phyloP scores from a whole-genome alignment of 2,113 vertebrate species.

The Pica pica region DNA sequence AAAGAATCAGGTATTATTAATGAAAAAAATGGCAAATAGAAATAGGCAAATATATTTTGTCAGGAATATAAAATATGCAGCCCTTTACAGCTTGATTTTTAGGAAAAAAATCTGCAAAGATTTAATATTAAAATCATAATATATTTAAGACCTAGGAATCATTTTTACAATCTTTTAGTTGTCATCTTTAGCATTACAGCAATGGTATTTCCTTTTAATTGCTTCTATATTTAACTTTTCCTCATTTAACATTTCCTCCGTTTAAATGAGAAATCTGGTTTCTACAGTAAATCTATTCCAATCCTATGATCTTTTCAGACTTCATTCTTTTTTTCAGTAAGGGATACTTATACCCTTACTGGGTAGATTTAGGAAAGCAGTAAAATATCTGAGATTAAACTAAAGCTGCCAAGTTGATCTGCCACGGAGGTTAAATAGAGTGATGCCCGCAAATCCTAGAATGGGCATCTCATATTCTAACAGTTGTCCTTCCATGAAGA shows the following conservation, averaged over 20 bases:
- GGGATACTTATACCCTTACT: neutral
- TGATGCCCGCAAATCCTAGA: neutral
- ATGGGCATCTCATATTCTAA: neutral
- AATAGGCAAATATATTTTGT: neutral
- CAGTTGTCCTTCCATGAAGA: neutral
- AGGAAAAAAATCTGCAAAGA: neutral
- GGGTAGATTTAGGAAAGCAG: neutral
- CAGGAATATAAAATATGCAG: neutral
- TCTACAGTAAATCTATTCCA: neutral
- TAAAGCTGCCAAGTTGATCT: neutral
- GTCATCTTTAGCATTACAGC: neutral
- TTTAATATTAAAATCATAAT: neutral
- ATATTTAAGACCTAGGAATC: neutral
- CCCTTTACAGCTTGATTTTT: neutral
- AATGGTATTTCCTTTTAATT: neutral
- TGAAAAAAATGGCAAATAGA: neutral
- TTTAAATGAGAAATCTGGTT: neutral
- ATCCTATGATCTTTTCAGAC: neutral
- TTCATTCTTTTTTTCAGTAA: neutral
- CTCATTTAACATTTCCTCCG: neutral
- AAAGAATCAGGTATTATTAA: neutral
- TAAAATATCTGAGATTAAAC: slow-evolving; percentile 4
- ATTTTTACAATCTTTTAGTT: neutral
- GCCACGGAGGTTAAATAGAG: neutral
- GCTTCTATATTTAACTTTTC: neutral